These are phyloP conservation scores for Amorpha juglandis DNA, from an alignment of 2,888 invertebrate genomes.

Conservation along the genomic window DNA sequence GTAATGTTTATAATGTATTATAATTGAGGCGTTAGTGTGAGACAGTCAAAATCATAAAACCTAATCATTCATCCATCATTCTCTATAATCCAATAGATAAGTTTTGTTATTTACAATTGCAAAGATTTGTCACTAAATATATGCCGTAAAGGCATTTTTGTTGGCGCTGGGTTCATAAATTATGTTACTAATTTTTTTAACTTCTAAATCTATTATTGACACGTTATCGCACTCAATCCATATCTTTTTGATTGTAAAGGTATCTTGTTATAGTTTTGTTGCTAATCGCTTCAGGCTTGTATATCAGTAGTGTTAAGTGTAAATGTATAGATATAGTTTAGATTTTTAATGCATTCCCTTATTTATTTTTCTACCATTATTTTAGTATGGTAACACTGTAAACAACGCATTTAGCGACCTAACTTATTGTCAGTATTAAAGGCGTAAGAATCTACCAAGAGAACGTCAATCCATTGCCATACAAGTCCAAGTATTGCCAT, in stretches of 20 bases:
- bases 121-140: no score
- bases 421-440: conserved; percentile 69
- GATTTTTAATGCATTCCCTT: conserved; percentile 49
- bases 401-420: conserved; percentile 69
- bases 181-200: neutral
- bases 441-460: conserved; percentile 36
- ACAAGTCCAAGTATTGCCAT: conserved; percentile 20
- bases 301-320: conserved; percentile 25
- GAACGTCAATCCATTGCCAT: conserved; percentile 25
- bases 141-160: neutral
- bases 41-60: neutral
- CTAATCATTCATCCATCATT: neutral
- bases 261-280: conserved; percentile 24
- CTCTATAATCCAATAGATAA: neutral
- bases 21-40: conserved; percentile 3
- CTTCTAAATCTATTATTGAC: neutral
- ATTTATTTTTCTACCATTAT: conserved; percentile 45
- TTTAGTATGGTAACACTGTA: conserved; percentile 48
- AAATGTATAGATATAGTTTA: conserved; percentile 26
- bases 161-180: neutral
- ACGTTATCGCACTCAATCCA: neutral
- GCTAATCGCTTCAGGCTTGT: conserved; percentile 27
- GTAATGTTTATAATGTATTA: neutral
- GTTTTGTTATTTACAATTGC: no score
- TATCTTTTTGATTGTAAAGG: conserved; percentile 27